A percentile compares a stretch with the other conserved stretches of the same genome.
Evolutionary conservation across 30 jellyfish, hydroid and myxozoan genomes (phyloP).

Genomic region (Aurelia aurita complex sp. Pacific): DNA sequence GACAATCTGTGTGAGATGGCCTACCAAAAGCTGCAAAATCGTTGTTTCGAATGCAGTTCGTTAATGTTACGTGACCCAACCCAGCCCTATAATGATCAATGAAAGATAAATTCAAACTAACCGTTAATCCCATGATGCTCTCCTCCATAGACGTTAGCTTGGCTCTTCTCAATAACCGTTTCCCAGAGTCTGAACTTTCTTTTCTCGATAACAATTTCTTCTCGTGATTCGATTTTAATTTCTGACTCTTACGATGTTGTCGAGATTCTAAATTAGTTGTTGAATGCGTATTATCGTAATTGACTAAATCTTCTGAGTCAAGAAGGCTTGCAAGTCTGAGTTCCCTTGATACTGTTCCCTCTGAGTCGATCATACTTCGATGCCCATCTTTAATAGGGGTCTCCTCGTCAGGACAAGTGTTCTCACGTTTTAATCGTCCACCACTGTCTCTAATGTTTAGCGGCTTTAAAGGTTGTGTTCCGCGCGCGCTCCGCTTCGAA

Average conservation of each 20-base stretch:
- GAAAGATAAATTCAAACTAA: neutral
- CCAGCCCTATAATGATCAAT: no score
- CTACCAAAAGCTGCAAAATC: no score
- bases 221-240: constrained; percentile 28
- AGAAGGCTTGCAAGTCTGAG: neutral
- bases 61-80: no score
- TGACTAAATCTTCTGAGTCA: neutral
- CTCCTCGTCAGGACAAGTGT: constrained; percentile 42
- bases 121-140: constrained; percentile 46
- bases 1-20: no score
- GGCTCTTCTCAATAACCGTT: constrained; percentile 25
- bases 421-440: constrained; percentile 38
- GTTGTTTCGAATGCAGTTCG: no score
- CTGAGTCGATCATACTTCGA: neutral
- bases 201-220: constrained; percentile 34
- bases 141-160: constrained; percentile 53
- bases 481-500: constrained; percentile 37
- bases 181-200: constrained; percentile 45
- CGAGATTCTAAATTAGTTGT: constrained; percentile 43
- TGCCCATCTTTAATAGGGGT: constrained; percentile 43
- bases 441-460: constrained; percentile 30
- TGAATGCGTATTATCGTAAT: neutral
- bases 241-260: constrained; percentile 30
- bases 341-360: neutral
- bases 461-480: constrained; percentile 23